Evolutionary conservation across 2,888 invertebrate genomes (phyloP).

Genomic region (Latheticus oryzae): DNA sequence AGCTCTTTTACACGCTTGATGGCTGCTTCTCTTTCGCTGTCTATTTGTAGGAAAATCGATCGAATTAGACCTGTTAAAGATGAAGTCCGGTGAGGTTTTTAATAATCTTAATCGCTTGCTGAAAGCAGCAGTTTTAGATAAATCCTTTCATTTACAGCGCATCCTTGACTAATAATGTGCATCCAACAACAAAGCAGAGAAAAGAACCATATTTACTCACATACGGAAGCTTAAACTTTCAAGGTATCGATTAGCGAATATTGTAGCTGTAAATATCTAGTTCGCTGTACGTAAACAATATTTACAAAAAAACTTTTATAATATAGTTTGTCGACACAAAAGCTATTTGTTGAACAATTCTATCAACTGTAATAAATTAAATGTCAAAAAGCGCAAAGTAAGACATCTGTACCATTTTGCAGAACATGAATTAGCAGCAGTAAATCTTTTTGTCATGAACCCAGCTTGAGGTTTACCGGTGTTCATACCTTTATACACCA

Average conservation of each 20-base stretch:
- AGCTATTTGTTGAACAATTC: conserved; percentile 22
- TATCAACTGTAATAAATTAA: conserved; percentile 8
- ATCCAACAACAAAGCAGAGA: conserved; percentile 20
- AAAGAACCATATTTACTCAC: conserved; percentile 44
- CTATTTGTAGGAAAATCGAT: conserved; percentile 45
- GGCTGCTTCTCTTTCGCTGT: conserved; percentile 47
- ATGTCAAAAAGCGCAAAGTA: conserved; percentile 8
- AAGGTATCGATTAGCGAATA: conserved; percentile 46
- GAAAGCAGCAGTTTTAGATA: conserved; percentile 44
- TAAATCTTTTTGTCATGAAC: conserved; percentile 40
- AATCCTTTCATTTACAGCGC: conserved; percentile 51
- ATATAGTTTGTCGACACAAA: conserved; percentile 3
- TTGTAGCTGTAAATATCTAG: too few species aligned
- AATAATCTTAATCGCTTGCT: conserved; percentile 52
- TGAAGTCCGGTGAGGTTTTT: conserved; percentile 41
- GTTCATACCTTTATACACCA: conserved; percentile 43
- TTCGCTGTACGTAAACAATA: neutral
- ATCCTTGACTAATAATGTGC: conserved; percentile 44
- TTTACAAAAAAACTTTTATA: neutral
- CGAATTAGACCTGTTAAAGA: conserved; percentile 32
- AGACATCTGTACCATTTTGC: conserved; percentile 33
- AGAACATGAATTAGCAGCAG: conserved; percentile 33
- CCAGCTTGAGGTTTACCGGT: conserved; percentile 38
- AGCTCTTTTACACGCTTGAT: conserved; percentile 60
- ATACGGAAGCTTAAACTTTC: conserved; percentile 41